phyloP scores from a whole-genome alignment of 2,888 invertebrate species.

The Erpobdella octoculata region DNA sequence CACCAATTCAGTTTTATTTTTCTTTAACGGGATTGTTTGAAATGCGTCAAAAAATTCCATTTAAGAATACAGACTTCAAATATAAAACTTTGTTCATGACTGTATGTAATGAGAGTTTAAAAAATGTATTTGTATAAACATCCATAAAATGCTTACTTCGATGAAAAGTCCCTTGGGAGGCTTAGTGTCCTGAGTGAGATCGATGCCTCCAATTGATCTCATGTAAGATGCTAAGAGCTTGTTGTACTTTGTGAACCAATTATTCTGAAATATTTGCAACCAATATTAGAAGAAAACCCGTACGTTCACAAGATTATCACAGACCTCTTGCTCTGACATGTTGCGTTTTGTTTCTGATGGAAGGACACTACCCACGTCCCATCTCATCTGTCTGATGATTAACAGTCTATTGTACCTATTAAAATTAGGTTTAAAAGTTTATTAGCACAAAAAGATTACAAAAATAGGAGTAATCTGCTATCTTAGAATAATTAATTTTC shows the following conservation, averaged over 20 bases:
- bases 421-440: conserved; percentile 33
- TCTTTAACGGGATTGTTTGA: no score
- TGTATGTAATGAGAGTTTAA: not conserved
- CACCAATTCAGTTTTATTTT: no score
- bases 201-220: conserved; percentile 70
- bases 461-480: not conserved
- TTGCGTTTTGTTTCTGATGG: conserved; percentile 74
- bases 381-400: conserved; percentile 75
- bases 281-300: not conserved
- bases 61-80: no score
- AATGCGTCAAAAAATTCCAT: no score
- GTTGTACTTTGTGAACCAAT: conserved; percentile 83
- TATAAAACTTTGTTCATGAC: not conserved
- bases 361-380: conserved; percentile 88
- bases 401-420: conserved; percentile 67
- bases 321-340: conserved; percentile 68
- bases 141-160: conserved; percentile 61
- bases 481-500: not conserved
- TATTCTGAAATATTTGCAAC: conserved; percentile 52
- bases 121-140: not conserved
- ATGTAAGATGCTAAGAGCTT: conserved; percentile 78
- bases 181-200: conserved; percentile 75
- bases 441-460: not conserved
- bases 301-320: not conserved
- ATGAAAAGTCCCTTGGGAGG: conserved; percentile 87